These are phyloP conservation scores for Chelmon rostratus DNA, from an alignment of 2,797 vertebrate genomes.

Conservation along the genomic window DNA sequence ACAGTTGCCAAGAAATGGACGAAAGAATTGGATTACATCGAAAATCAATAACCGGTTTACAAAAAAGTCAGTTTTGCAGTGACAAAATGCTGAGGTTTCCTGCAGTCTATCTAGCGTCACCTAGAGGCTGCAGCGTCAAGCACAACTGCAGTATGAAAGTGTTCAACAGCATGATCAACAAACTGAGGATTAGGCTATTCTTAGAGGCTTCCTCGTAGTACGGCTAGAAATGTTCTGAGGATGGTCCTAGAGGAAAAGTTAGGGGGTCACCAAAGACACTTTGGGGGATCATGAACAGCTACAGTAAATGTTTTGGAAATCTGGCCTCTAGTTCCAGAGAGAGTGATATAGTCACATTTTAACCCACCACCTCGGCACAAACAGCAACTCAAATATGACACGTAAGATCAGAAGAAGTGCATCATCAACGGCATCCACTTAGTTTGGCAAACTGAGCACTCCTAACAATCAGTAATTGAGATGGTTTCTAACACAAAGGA, in stretches of 20 bases:
- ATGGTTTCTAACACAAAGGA: not conserved
- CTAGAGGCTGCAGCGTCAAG: not conserved
- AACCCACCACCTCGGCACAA: not conserved
- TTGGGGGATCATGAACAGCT: not conserved
- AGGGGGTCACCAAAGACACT: not conserved
- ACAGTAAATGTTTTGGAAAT: not conserved
- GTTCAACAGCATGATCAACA: too few species aligned
- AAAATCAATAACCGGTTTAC: too few species aligned
- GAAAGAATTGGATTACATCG: too few species aligned
- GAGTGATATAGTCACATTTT: fast-evolving
- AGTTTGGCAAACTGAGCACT: not conserved
- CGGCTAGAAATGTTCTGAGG: not conserved
- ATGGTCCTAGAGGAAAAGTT: not conserved
- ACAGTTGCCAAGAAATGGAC: too few species aligned
- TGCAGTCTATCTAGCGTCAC: not conserved
- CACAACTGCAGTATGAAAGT: not conserved
- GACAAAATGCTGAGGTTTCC: too few species aligned
- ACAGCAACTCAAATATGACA: not conserved
- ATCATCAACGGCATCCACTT: not conserved
- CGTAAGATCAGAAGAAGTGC: not conserved
- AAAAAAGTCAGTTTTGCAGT: too few species aligned
- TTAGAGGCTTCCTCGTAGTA: not conserved
- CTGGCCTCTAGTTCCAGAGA: not conserved
- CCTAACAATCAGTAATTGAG: not conserved
- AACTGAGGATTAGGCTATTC: not conserved